Evolutionary conservation across 30 jellyfish, hydroid and myxozoan species (phyloP).

Genomic region (Aurelia sp.): DNA sequence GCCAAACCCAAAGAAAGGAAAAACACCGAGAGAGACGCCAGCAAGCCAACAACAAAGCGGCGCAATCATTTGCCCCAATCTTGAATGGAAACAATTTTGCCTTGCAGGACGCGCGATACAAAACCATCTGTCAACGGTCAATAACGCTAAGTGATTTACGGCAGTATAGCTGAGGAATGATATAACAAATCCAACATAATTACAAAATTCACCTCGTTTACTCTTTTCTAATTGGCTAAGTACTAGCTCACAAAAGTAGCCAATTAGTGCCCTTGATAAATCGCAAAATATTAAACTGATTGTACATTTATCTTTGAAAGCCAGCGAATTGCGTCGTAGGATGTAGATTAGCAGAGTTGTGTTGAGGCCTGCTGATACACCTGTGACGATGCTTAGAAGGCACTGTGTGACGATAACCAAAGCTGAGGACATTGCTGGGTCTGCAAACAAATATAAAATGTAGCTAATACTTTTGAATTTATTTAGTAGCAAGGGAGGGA

Average conservation of each 20-base stretch:
- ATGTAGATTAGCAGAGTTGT: too few species aligned
- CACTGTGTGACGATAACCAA: too few species aligned
- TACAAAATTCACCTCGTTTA: constrained; percentile 1
- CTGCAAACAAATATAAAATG: too few species aligned
- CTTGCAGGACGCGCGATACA: constrained; percentile 5
- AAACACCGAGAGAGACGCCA: constrained; percentile 16
- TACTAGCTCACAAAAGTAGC: constrained; percentile 52
- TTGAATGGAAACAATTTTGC: too few species aligned
- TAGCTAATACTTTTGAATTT: too few species aligned
- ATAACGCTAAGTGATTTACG: constrained; percentile 25
- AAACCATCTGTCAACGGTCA: constrained; percentile 38
- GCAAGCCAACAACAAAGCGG: constrained; percentile 32
- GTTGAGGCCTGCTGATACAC: too few species aligned
- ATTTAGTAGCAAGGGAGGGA: too few species aligned
- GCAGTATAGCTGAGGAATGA: constrained; percentile 59
- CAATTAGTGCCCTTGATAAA: constrained; percentile 24
- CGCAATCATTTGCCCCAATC: neutral
- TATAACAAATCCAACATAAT: constrained; percentile 21
- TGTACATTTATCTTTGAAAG: too few species aligned
- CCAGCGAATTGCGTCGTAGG: too few species aligned
- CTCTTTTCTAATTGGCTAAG: neutral
- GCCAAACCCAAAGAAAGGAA: constrained; percentile 54
- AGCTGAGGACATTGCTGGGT: too few species aligned
- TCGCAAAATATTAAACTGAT: too few species aligned
- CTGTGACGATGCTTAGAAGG: too few species aligned